Percentiles rank a stretch among this genome's conserved stretches.
phyloP scores from a whole-genome alignment of 2,888 invertebrate species.

The Cheilosia scutellata region DNA sequence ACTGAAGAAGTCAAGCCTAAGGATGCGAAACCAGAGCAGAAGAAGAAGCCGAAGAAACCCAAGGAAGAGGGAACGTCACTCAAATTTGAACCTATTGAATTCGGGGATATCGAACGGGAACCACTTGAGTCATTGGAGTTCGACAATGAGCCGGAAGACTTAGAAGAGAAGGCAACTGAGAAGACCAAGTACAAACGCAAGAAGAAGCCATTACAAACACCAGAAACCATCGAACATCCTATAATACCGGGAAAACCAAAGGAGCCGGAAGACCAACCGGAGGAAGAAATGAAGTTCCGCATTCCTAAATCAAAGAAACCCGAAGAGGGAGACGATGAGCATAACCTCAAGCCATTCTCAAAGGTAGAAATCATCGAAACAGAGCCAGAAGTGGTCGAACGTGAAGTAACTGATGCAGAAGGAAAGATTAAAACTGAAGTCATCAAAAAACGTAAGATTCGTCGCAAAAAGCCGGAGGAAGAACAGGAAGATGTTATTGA shows the following conservation, averaged over 20 bases:
- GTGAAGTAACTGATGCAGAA: slow-evolving; percentile 78
- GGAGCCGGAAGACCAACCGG: slow-evolving; percentile 76
- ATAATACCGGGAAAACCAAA: slow-evolving; percentile 82
- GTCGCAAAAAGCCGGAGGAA: slow-evolving; percentile 82
- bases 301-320: slow-evolving; percentile 77
- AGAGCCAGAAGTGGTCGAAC: slow-evolving; percentile 77
- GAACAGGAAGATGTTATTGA: slow-evolving; percentile 84
- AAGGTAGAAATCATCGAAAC: slow-evolving; percentile 80
- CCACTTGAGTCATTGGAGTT: slow-evolving; percentile 55
- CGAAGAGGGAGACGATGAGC: slow-evolving; percentile 72
- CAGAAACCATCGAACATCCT: slow-evolving; percentile 76
- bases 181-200: slow-evolving; percentile 79
- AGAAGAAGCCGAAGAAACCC: slow-evolving; percentile 77
- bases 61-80: slow-evolving; percentile 76
- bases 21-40: slow-evolving; percentile 76
- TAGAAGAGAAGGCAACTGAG: slow-evolving; percentile 81
- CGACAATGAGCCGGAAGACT: slow-evolving; percentile 46
- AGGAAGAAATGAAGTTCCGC: slow-evolving; percentile 80
- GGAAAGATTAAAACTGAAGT: slow-evolving; percentile 79
- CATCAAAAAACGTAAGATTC: slow-evolving; percentile 81
- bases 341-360: slow-evolving; percentile 78
- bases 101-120: slow-evolving; percentile 59
- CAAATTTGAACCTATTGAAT: slow-evolving; percentile 75
- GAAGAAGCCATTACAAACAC: slow-evolving; percentile 78
- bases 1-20: slow-evolving; percentile 60